Conservation (phyloP, 2,797 vertebrate genomes). For the Petrocephalus sullivani region DNA sequence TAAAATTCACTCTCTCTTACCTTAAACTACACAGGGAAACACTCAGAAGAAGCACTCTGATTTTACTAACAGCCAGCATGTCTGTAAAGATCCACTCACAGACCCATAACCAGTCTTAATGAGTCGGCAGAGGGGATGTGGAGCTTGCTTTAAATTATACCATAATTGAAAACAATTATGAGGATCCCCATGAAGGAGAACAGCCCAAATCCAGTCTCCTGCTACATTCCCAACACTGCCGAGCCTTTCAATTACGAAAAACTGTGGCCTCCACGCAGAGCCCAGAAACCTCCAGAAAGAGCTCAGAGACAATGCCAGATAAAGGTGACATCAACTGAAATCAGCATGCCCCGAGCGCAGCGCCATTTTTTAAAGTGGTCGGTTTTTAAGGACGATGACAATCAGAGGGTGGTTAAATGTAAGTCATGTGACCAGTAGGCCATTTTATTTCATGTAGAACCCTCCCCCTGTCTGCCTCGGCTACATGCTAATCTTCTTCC, state of each 20-base stretch:
- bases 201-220: background rate
- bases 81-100: background rate
- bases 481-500: background rate
- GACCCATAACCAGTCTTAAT: background rate
- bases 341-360: background rate
- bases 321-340: background rate
- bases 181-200: background rate
- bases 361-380: background rate
- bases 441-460: background rate
- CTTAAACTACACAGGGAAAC: background rate
- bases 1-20: background rate
- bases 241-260: background rate
- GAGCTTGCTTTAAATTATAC: background rate
- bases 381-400: background rate
- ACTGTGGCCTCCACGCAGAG: background rate
- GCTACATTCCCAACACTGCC: background rate
- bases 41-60: background rate
- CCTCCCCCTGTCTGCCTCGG: background rate
- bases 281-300: background rate
- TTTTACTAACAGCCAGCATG: background rate
- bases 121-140: background rate
- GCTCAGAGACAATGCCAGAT: background rate
- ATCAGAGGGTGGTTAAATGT: background rate
- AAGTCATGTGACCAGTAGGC: background rate
- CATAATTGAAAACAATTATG: background rate